Base-by-base conservation (phyloP, 1,140 invertebrate species). In the Trachymyrmex cornetzi region DNA sequence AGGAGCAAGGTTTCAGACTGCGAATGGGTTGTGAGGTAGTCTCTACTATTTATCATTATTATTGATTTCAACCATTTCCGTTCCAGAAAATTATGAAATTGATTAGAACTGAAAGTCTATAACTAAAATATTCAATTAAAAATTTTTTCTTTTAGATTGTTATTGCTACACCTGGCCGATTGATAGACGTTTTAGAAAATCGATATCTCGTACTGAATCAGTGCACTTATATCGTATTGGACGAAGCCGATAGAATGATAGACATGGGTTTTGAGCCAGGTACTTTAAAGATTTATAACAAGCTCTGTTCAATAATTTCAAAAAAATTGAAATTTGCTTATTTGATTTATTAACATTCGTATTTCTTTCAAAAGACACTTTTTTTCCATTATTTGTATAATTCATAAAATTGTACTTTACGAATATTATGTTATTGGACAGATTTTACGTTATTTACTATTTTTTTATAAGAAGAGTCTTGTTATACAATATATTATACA, bases 111-210 rank as follows among this genome's bases (percentile, higher is more conserved):
- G 3, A 69, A 69, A 63, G 19, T 12, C 12, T 69, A 24, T 55
- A 59, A 50, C n/a, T 22, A 50, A 50, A 27, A 14, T 19, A 69
- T 50, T 66, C 0, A 27, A 61, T 67, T 50, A 61, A 64, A 19
- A 7, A 59, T 48, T 86, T 85, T 94, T 79, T 86, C 11, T 95
- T 96, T 44, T 87, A 97, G 97, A 99, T 99, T 94, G 99, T 99
- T n/a, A 99, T 99, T 94, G 99, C 99, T 34, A 99, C 99, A 0
- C 99, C 99, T 67, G 99, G 99, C 96, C 98, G 99, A 97, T 96
- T 99, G 11, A 99, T 99, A 90, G 99, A 99, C 96, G 99, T 99
- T 0, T 95, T 99, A 67, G 99, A 99, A 95, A 99, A 99, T 95
- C 97, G 99, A 88, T 99, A 99, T 94, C 96, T 99, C 74, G 99